Evolutionary conservation across 1,140 invertebrate genomes (phyloP).

Genomic region (Hylyphantes graminicola): DNA sequence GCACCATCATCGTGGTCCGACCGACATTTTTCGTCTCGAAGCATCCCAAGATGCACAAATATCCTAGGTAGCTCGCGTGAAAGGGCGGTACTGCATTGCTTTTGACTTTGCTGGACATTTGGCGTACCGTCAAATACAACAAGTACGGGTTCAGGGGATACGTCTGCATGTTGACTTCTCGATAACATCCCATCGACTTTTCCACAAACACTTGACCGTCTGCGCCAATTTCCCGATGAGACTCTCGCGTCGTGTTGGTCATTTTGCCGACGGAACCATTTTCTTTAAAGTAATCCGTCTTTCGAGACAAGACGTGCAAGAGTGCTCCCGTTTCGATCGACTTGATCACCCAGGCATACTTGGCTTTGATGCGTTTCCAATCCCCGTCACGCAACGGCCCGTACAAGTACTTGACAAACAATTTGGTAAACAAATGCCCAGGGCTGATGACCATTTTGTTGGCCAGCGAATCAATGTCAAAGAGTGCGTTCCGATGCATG

Average conservation of each 20-base stretch:
- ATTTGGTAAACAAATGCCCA: conserved; percentile 27
- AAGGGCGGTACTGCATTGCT: neutral
- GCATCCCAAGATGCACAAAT: conserved; percentile 19
- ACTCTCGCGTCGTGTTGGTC: neutral
- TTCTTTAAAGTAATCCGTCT: conserved; percentile 23
- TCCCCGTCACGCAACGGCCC: neutral
- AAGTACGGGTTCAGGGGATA: conserved; percentile 12
- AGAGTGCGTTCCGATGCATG: neutral
- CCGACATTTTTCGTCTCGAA: conserved; percentile 29
- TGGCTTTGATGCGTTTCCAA: conserved; percentile 12
- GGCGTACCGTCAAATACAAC: neutral
- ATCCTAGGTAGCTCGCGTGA: conserved; percentile 10
- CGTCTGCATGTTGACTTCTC: conserved; percentile 8
- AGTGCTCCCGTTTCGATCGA: conserved; percentile 19
- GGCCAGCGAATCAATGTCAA: conserved; percentile 20
- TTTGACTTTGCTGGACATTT: conserved; percentile 25
- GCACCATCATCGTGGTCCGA: conserved; percentile 1
- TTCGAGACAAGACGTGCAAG: conserved; percentile 16
- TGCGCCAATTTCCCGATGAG: conserved; percentile 7
- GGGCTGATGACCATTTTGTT: conserved; percentile 40
- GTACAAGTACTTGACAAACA: conserved; percentile 34
- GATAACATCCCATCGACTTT: conserved; percentile 15
- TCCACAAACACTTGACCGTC: conserved; percentile 17
- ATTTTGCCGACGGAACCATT: neutral
- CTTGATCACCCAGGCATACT: neutral